These are phyloP conservation scores for Mormyrus hasselquistii DNA, from an alignment of 2,797 vertebrate genomes.

Conservation along the genomic window DNA sequence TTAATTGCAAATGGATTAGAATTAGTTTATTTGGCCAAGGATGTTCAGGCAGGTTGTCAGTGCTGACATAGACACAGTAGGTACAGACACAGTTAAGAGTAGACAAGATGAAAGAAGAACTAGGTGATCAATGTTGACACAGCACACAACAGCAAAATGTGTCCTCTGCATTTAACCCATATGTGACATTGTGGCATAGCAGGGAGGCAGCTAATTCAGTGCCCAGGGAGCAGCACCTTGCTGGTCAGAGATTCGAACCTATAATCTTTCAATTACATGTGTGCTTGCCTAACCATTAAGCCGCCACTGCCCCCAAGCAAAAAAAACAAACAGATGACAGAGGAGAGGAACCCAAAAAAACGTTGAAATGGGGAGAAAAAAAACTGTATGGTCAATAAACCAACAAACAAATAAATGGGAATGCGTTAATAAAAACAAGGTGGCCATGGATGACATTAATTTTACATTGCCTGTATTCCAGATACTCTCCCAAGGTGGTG, in stretches of 20 bases:
- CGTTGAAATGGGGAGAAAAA: not conserved
- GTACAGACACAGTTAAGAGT: not conserved
- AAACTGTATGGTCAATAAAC: not conserved
- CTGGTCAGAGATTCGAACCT: not conserved
- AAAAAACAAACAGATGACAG: not conserved
- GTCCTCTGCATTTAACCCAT: not conserved
- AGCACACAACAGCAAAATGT: not conserved
- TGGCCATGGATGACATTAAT: not conserved
- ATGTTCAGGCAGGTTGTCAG: not conserved
- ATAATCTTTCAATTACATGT: not conserved
- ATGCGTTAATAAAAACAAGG: not conserved
- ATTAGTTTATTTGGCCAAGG: not conserved
- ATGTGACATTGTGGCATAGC: not conserved
- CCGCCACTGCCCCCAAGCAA: not conserved
- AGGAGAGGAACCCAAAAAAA: not conserved
- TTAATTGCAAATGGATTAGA: not conserved
- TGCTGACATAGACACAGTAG: not conserved
- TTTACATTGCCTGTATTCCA: constrained; percentile 46
- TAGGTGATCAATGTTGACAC: not conserved
- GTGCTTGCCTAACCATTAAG: not conserved
- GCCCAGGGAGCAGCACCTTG: not conserved
- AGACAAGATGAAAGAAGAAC: not conserved
- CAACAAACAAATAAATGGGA: not conserved
- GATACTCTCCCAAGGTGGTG: constrained; percentile 91
- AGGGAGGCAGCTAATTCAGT: not conserved